These are phyloP conservation scores for Datnioides undecimradiatus DNA, from an alignment of 2,113 vertebrate species.

Conservation along the genomic window DNA sequence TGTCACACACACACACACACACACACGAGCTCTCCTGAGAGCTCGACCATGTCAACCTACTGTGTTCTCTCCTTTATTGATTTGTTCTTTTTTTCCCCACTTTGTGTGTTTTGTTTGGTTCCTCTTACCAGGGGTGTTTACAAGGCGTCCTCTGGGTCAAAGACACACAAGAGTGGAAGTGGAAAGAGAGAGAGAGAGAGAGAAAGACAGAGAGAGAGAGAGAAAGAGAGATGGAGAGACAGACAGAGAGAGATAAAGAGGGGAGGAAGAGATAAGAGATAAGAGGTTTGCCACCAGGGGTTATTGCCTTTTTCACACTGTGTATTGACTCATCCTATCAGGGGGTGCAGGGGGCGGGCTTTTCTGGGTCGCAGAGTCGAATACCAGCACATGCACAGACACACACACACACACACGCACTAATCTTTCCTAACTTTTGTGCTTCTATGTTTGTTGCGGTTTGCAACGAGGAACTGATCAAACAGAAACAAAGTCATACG, in stretches of 20 bases:
- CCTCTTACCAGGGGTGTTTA: constrained; percentile 22
- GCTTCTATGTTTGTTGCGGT: constrained; percentile 16
- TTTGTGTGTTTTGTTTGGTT: constrained; percentile 44
- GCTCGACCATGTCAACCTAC: constrained; percentile 29
- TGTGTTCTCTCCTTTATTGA: constrained; percentile 45
- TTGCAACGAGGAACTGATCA: constrained; percentile 39
- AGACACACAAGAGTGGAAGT: constrained; percentile 34
- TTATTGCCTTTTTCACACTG: constrained; percentile 75
- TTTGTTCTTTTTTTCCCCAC: constrained; percentile 31
- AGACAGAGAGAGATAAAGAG: constrained; percentile 31
- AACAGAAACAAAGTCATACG: constrained; percentile 33
- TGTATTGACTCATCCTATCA: constrained; percentile 67
- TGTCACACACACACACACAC: neutral
- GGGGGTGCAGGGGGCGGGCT: constrained; percentile 36
- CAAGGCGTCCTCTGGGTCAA: constrained; percentile 30
- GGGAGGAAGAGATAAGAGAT: constrained; percentile 44
- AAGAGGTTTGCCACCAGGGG: constrained; percentile 70
- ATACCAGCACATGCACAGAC: constrained; percentile 5
- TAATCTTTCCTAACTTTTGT: constrained; percentile 23
- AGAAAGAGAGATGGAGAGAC: constrained; percentile 10
- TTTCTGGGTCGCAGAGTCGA: constrained; percentile 34
- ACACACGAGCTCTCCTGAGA: constrained; percentile 1
- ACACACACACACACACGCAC: constrained; percentile 8
- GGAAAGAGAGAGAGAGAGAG: neutral
- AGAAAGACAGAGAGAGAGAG: constrained; percentile 7